These are phyloP conservation scores for Trididemnum nubilum DNA, from an alignment of 23 tunicate genomes.

Conservation along the genomic window DNA sequence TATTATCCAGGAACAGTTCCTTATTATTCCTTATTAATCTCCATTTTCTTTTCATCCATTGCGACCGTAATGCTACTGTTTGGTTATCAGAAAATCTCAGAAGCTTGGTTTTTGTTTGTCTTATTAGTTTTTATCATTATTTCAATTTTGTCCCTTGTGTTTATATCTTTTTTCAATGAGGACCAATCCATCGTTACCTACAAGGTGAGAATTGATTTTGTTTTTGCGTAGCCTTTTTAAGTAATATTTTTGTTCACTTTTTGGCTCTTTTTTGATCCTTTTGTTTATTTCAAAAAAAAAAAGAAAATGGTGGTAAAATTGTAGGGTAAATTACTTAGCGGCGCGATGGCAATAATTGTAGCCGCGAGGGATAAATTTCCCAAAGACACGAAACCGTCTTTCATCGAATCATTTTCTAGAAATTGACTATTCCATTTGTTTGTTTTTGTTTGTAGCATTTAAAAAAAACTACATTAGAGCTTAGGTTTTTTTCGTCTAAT, in stretches of 20 bases:
- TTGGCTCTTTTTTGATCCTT: slow-evolving; percentile 42
- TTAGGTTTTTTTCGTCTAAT: too few relatives aligned
- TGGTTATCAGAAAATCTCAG: not conserved
- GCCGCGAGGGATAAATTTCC: too few relatives aligned
- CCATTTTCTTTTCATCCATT: slow-evolving; percentile 36
- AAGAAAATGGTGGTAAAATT: too few relatives aligned
- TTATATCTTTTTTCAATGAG: slow-evolving; percentile 41
- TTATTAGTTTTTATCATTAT: slow-evolving; percentile 34
- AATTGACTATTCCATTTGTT: too few relatives aligned
- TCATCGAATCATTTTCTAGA: too few relatives aligned
- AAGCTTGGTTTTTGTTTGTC: slow-evolving; percentile 56
- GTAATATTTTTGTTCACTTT: not conserved
- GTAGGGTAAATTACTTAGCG: too few relatives aligned
- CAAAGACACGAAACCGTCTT: too few relatives aligned
- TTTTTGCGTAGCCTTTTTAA: not conserved
- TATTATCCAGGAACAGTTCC: slow-evolving; percentile 57
- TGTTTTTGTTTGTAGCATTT: too few relatives aligned
- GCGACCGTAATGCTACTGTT: slow-evolving; percentile 38
- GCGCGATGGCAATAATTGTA: too few relatives aligned
- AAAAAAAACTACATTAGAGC: too few relatives aligned
- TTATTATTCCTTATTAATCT: slow-evolving; percentile 15
- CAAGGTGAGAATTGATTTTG: slow-evolving; percentile 31
- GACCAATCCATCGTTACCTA: slow-evolving; percentile 42
- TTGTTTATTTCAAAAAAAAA: too few relatives aligned
- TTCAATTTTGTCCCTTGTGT: slow-evolving; percentile 5